Conservation (phyloP, 2,797 vertebrate genomes). For the Sphenopsis melanotis region DNA sequence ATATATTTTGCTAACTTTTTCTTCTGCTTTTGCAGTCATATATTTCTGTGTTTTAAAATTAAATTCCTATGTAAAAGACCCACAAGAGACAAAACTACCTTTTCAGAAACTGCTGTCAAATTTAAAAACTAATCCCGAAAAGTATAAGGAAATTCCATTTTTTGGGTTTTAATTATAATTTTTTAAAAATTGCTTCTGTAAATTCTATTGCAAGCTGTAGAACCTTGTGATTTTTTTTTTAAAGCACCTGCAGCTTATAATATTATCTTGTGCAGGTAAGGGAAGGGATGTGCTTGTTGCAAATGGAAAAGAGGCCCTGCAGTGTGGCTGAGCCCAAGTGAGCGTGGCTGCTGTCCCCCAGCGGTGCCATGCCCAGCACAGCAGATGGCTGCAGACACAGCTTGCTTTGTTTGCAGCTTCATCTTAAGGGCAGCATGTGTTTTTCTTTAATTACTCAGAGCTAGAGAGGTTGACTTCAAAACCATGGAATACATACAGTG, state of each 20-base stretch:
- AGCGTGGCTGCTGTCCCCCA: background rate
- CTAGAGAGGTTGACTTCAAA: constrained; percentile 42
- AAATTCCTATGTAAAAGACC: background rate
- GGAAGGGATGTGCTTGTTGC: background rate
- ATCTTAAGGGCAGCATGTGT: constrained; percentile 54
- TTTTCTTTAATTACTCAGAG: constrained; percentile 60
- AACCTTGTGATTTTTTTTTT: background rate
- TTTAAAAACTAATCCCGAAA: background rate
- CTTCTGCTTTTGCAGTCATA: background rate
- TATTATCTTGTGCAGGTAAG: background rate
- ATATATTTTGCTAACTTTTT: background rate
- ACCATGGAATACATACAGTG: background rate
- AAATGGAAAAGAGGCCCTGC: background rate
- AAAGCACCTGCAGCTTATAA: background rate
- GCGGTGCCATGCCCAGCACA: background rate
- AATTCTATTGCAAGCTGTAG: background rate
- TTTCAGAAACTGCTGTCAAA: background rate
- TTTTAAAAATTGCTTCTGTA: background rate
- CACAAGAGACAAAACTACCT: background rate
- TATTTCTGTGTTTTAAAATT: background rate
- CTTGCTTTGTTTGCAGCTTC: constrained; percentile 52
- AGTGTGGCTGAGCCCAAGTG: background rate
- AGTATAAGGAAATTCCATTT: background rate
- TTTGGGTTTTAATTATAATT: background rate
- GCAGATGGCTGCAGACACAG: constrained; percentile 47